Conservation (phyloP, 2,888 invertebrate species). For the Pogonocherus hispidulus region DNA sequence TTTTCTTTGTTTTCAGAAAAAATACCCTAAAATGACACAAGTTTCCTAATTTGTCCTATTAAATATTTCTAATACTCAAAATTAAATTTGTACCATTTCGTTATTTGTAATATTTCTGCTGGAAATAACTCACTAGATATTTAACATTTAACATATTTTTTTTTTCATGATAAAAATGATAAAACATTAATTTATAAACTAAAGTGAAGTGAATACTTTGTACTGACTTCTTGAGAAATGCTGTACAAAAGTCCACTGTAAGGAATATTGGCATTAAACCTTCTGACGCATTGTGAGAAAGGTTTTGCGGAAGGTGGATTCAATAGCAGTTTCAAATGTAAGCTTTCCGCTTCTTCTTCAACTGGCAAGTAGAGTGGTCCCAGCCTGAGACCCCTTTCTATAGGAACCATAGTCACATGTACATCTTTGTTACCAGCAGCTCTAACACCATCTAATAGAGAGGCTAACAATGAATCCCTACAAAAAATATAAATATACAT, state of each 20-base stretch:
- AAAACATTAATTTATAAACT: too few species aligned
- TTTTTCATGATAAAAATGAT: too few species aligned
- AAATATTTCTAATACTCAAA: too few species aligned
- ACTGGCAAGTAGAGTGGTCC: slow-evolving; percentile 91
- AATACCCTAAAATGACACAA: too few species aligned
- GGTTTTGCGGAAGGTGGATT: slow-evolving; percentile 76
- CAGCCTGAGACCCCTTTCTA: slow-evolving; percentile 88
- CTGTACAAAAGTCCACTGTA: slow-evolving; percentile 98
- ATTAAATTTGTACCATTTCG: too few species aligned
- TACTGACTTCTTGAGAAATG: slow-evolving; percentile 93
- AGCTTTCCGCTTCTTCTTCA: slow-evolving; percentile 96
- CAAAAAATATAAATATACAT: slow-evolving; percentile 50
- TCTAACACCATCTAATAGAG: slow-evolving; percentile 95
- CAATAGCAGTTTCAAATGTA: slow-evolving; percentile 85
- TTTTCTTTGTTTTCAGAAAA: slow-evolving; percentile 99
- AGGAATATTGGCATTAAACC: slow-evolving; percentile 98
- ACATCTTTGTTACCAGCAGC: slow-evolving; percentile 98
- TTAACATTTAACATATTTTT: too few species aligned
- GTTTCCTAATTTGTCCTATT: too few species aligned
- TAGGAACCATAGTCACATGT: slow-evolving; percentile 89
- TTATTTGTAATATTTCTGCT: too few species aligned
- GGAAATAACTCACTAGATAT: too few species aligned
- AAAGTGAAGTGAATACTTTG: too few species aligned
- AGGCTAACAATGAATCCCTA: slow-evolving; percentile 95
- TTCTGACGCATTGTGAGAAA: slow-evolving; percentile 86